phyloP scores from a whole-genome alignment of 2,113 vertebrate species.

The Tragelaphus strepsiceros region DNA sequence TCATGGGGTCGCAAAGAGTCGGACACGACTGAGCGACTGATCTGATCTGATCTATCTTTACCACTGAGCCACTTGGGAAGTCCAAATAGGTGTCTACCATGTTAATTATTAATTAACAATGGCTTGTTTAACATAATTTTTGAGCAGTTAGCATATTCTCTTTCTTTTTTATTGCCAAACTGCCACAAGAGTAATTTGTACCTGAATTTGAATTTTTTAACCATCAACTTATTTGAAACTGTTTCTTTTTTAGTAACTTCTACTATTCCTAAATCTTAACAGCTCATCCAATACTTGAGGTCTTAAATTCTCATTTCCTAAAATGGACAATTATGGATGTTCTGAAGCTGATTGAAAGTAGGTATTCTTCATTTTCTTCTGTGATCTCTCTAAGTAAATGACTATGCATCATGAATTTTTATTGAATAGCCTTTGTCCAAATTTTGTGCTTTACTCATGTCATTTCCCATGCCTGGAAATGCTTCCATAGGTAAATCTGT shows the following conservation, averaged over 20 bases:
- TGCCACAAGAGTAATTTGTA: neutral
- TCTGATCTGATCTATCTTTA: too few relatives aligned
- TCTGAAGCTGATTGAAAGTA: neutral
- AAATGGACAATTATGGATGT: neutral
- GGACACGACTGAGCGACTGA: too few relatives aligned
- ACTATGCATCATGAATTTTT: neutral
- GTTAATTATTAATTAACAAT: neutral
- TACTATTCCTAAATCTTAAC: neutral
- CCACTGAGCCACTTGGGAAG: neutral
- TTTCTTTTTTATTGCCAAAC: neutral
- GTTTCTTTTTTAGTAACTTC: neutral
- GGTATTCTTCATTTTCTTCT: neutral
- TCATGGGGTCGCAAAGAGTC: too few relatives aligned
- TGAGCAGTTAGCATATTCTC: neutral
- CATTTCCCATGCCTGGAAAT: neutral
- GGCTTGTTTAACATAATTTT: neutral
- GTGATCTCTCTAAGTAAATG: neutral
- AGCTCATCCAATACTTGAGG: neutral
- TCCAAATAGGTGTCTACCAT: neutral
- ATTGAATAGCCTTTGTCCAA: neutral
- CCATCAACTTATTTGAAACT: neutral
- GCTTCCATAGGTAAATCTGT: neutral
- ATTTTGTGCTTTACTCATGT: neutral
- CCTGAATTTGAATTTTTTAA: neutral
- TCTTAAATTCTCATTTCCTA: neutral